These are phyloP conservation scores for Stegodyphus dumicola DNA, from an alignment of 1,140 invertebrate species.

Conservation along the genomic window DNA sequence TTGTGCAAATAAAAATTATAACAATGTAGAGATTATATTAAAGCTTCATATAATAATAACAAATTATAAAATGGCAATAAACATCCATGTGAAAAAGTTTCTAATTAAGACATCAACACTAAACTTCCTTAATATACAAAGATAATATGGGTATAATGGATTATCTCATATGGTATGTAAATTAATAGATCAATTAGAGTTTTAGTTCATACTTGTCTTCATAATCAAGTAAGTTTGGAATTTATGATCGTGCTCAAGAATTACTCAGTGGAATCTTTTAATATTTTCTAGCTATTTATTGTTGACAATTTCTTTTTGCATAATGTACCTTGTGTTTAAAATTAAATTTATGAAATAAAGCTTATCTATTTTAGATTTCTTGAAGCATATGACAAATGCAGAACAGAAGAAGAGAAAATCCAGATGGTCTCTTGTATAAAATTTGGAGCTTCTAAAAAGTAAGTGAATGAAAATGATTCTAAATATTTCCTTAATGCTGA, in stretches of 20 bases:
- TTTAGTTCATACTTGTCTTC: not conserved
- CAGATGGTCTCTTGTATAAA: conserved; percentile 75
- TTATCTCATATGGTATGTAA: too few species aligned
- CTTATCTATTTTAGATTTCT: conserved; percentile 69
- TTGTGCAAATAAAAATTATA: too few species aligned
- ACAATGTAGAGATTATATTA: too few species aligned
- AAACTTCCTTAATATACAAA: too few species aligned
- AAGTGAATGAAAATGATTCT: not conserved
- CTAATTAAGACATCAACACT: too few species aligned
- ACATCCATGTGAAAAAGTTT: too few species aligned
- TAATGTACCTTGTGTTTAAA: not conserved
- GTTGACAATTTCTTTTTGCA: not conserved
- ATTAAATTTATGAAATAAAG: not conserved
- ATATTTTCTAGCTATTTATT: not conserved
- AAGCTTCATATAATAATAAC: too few species aligned
- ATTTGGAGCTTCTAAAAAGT: conserved; percentile 71
- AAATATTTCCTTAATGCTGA: too few species aligned
- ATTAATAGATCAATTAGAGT: not conserved
- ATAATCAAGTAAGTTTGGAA: not conserved
- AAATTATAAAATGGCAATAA: too few species aligned
- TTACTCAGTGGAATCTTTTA: not conserved
- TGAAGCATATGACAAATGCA: conserved; percentile 68
- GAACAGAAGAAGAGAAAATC: conserved; percentile 72
- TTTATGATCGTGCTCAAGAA: not conserved
- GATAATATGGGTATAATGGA: too few species aligned